Conservation (phyloP, 2,888 invertebrate genomes). For the Apamea monoglypha region DNA sequence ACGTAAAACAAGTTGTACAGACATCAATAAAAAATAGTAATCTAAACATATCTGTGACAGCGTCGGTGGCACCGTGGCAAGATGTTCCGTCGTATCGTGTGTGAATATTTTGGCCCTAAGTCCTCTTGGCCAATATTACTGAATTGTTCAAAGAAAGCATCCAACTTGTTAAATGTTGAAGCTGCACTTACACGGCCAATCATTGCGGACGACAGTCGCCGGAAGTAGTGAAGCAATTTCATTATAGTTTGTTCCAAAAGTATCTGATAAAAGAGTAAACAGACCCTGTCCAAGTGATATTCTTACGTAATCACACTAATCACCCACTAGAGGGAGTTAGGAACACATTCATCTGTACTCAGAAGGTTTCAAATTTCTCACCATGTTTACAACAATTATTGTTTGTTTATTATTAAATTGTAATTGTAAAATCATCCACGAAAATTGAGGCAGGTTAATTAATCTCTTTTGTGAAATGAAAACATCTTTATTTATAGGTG, state of each 20-base stretch:
- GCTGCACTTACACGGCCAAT: slow-evolving; percentile 1
- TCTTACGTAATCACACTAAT: neutral
- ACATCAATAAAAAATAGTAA: too few relatives aligned
- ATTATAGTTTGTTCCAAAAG: neutral
- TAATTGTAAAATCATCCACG: too few relatives aligned
- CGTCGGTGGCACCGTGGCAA: neutral
- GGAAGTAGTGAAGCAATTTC: neutral
- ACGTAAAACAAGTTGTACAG: neutral
- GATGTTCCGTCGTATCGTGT: neutral
- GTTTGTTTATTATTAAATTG: too few relatives aligned
- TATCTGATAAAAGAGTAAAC: neutral
- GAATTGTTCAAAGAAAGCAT: too few relatives aligned
- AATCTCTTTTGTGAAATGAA: too few relatives aligned
- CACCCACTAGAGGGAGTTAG: neutral
- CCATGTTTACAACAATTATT: neutral
- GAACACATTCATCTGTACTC: too few relatives aligned
- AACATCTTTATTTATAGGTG: too few relatives aligned
- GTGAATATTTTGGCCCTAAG: neutral
- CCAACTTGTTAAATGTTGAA: too few relatives aligned
- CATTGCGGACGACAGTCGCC: neutral
- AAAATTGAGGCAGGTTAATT: too few relatives aligned
- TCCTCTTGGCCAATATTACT: neutral
- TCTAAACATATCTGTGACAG: neutral
- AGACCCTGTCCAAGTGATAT: neutral
- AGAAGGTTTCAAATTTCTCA: neutral